Base-by-base conservation (phyloP, 2,113 vertebrate genomes). In the Pseudonaja textilis region DNA sequence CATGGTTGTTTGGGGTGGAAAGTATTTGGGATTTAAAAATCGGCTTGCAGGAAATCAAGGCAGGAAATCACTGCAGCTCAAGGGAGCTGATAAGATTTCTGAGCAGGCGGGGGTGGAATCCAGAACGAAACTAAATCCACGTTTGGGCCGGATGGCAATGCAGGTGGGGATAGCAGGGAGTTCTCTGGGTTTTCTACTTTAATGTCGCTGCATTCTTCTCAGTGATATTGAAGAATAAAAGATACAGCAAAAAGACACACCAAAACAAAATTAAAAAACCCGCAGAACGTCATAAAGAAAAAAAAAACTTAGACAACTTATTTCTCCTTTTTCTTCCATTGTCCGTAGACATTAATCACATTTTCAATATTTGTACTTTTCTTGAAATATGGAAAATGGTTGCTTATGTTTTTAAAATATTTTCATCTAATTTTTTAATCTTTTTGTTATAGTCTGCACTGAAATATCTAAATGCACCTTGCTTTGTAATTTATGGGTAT, bases 1-100 rank as follows among this genome's bases (percentile, higher is more conserved):
- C 94, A 91, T 91, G 90, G 74, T 87, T 1, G 89, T 93, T 93
- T 59, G 92, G 88, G 45, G 52, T 90, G 94, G 89, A 95, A 89
- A 95, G 52, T 87, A 89, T 55, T n/a, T 91, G 89, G 54, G 90
- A 47, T 87, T 22, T 92, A 93, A 50, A 94, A 91, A 89, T 93
- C 55, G 26, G 50, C 89, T 91, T 50, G 93, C 20, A 85, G 94
- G 96, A 96, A 92, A 93, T 86, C 88, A 86, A 91, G 95, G 93
- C 94, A 95, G 95, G 95, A 96, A 95, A 92, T 87, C 94, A 64
- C 93, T 92, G 89, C 90, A 55, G 93, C 94, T 95, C 93, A 90
- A 94, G 95, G 95, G 95, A 96, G 85, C 87, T 4, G 96, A 96
- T 96, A 95, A 96, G 93, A 94, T 95, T 89, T 42, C 0, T 0